Evolutionary conservation across 2,797 vertebrate species (phyloP), one percentile per base, ranked within the genome.

Genomic region (Gymnodraco acuticeps): DNA sequence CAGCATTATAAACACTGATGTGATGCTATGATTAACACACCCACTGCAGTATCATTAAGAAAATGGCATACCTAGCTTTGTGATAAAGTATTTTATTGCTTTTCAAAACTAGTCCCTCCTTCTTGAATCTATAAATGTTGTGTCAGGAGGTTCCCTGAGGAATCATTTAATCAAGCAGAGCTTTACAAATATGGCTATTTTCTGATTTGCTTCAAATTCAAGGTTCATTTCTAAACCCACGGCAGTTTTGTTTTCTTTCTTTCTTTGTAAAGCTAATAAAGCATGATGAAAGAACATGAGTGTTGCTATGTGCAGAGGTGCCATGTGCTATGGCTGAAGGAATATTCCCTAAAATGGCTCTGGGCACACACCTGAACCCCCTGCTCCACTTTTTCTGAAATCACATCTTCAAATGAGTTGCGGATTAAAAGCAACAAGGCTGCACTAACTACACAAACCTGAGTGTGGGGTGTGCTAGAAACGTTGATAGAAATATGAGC

Each of bases 331-430:
- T 70, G 72, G 85, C 88, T 77, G 78, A 84, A 86, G 84, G 89
- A 87, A 67, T 72, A 63, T 86, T 85, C 63, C 61, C 48, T 66
- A 51, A 83, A 92, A 88, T 33, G 58, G 73, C 91, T 90, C 63
- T 54, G 82, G 91, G 91, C 88, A 51, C 55, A 38, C 93, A 94
- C 93, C 93, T 94, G 93, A 89, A 91, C 90, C 87, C 84, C 5
- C 19, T 52, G 74, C 68, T 84, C 77, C 62, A 80, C 75, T 81
- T 87, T 38, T 85, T 81, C 42, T 2, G 59, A 46, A 83, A 73
- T 47, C 55, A 51, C 70, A 85, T 81, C 53, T 85, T 80, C 58
- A 73, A 84, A 77, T 67, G 43, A 84, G 60, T 41, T 38, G 27
- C 43, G 47, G 12, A 68, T 87, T 64, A 61, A 70, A 83, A 70